Evolutionary conservation across 2,113 vertebrate genomes (phyloP), one percentile per base, ranked within the genome.

Genomic region (Spheniscus mendiculus): DNA sequence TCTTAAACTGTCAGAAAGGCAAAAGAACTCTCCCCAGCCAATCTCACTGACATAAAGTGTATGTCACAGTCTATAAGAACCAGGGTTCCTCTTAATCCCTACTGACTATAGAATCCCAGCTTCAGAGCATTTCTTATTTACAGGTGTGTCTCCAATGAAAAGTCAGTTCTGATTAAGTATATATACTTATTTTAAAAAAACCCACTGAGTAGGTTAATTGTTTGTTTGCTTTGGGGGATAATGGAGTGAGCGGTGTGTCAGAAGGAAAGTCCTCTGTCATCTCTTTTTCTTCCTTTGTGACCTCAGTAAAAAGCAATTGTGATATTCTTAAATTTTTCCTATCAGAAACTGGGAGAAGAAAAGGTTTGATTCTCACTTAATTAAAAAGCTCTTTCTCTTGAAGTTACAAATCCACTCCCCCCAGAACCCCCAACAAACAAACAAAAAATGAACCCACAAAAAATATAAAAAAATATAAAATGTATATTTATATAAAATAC

Each of bases 181-280:
- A n/a, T 32, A n/a, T 9, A 12, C 21, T 30, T 22, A 12, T 25
- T 30, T 22, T 12, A 6, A 45, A 81, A 53, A 55, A 26, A 1
- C 1, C 0, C 26, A 34, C 5, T 13, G 10, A 42, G 6, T 10
- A 44, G 15, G 8, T 29, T 73, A n/a, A 27, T 19, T 38, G 4
- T 47, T 27, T 56, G 17, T 47, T 67, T 86, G 9, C 4, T 49
- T 79, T 63, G 12, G 49, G 13, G 18, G 3, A 27, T 79, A 26
- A 47, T 58, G 18, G 18, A 36, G 7, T 42, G 20, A 93, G 38
- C 0, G 0, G 6, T 52, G 16, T 36, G 10, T 42, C 19, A 70
- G 61, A 79, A 58, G 11, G 7, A 29, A 86, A 53, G 22, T 61
- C 26, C 4, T 66, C 19, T 44, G 6, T 30, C 62, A 29, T 10